Percentiles rank a stretch among this genome's conserved stretches.
phyloP scores from a whole-genome alignment of 2,888 invertebrate genomes.

The Archips crataeganus region DNA sequence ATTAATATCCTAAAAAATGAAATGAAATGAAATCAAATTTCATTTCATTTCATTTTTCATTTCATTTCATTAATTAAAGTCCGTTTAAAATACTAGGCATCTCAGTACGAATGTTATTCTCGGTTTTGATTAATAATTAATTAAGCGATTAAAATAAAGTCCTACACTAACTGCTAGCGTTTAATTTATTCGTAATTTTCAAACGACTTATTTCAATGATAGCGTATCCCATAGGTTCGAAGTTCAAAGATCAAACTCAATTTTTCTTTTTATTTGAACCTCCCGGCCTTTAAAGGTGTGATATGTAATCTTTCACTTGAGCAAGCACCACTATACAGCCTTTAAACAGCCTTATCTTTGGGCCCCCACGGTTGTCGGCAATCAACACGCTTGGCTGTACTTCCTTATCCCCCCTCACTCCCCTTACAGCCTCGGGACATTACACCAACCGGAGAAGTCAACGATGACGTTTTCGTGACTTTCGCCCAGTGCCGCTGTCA shows the following conservation, averaged over 20 bases:
- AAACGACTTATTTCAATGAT: background rate
- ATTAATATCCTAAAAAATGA: too few species aligned
- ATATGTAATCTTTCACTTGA: background rate
- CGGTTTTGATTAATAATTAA: background rate
- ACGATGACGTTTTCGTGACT: too few species aligned
- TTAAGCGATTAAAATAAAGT: too few species aligned
- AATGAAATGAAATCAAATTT: too few species aligned
- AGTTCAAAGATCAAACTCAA: background rate
- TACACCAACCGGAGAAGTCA: too few species aligned
- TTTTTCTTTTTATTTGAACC: background rate
- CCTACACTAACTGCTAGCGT: too few species aligned
- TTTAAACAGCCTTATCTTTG: constrained; percentile 18
- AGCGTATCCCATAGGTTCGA: too few species aligned
- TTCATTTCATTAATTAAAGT: too few species aligned
- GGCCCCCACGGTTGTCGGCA: constrained; percentile 11
- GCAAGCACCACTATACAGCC: background rate
- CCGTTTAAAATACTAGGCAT: too few species aligned
- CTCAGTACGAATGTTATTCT: too few species aligned
- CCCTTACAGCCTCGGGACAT: background rate
- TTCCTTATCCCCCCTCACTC: constrained; percentile 2
- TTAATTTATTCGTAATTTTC: background rate
- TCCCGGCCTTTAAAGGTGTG: background rate
- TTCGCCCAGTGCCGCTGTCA: too few species aligned
- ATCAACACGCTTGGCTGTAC: constrained; percentile 26
- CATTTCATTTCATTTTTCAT: too few species aligned